Conservation (phyloP, 2,797 vertebrate genomes). For the Allobates femoralis region DNA sequence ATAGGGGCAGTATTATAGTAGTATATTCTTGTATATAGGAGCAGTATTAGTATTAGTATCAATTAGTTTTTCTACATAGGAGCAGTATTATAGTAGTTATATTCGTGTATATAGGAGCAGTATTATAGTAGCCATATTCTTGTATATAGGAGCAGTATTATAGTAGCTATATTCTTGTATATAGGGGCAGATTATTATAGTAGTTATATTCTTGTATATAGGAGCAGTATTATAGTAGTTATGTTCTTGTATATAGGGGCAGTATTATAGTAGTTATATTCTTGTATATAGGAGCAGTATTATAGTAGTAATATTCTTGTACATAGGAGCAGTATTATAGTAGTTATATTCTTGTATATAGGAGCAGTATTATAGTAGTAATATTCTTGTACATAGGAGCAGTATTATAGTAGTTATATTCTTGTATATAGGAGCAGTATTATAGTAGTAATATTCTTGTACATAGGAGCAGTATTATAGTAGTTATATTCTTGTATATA, state of each 20-base stretch:
- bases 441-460: conserved; percentile 5
- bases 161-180: too few species aligned
- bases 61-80: background rate
- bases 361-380: conserved; percentile 5
- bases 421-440: background rate
- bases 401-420: conserved; percentile 9
- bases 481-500: conserved; percentile 11
- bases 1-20: background rate
- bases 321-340: background rate
- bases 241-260: too few species aligned
- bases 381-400: conserved; percentile 1
- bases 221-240: conserved; percentile 12
- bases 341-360: conserved; percentile 5
- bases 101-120: background rate
- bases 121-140: too few species aligned
- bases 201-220: conserved; percentile 7
- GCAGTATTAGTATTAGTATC: too few species aligned
- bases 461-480: conserved; percentile 5
- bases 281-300: conserved; percentile 8
- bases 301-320: conserved; percentile 16
- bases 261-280: conserved; percentile 15
- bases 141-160: too few species aligned
- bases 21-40: too few species aligned
- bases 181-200: too few species aligned
- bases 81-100: background rate